phyloP scores from a whole-genome alignment of 2,113 vertebrate species.

The Platysternon megacephalum region DNA sequence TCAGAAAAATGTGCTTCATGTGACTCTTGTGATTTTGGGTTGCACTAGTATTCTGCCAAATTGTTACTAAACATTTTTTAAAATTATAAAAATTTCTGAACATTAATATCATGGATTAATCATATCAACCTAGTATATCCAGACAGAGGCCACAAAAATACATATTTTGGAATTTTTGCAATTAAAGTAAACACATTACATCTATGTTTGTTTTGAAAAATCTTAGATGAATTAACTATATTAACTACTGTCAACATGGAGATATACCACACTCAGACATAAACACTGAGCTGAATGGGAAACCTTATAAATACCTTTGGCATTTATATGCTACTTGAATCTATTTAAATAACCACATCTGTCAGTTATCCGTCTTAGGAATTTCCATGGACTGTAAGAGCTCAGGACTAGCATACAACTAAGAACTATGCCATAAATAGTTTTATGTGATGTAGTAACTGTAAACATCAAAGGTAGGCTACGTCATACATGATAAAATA shows the following conservation, averaged over 20 bases:
- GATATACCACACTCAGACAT: neutral
- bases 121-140: neutral
- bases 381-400: constrained; percentile 60
- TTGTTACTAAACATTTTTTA: neutral
- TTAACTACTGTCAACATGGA: neutral
- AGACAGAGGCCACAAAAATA: neutral
- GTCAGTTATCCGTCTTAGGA: constrained; percentile 76
- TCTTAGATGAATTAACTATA: neutral
- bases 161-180: neutral
- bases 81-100: neutral
- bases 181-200: neutral
- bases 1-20: neutral
- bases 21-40: neutral
- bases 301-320: constrained; percentile 71
- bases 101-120: neutral
- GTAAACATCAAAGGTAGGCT: constrained; percentile 31
- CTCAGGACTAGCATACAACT: constrained; percentile 55
- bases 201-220: constrained; percentile 22
- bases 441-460: constrained; percentile 44
- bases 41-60: neutral
- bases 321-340: constrained; percentile 61
- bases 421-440: constrained; percentile 68
- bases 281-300: constrained; percentile 55
- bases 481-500: constrained; percentile 11
- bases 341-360: constrained; percentile 69